A percentile compares a stretch with the other conserved stretches of the same genome.
phyloP scores from a whole-genome alignment of 2,888 invertebrate genomes.

The Sinohyriopsis cumingii region DNA sequence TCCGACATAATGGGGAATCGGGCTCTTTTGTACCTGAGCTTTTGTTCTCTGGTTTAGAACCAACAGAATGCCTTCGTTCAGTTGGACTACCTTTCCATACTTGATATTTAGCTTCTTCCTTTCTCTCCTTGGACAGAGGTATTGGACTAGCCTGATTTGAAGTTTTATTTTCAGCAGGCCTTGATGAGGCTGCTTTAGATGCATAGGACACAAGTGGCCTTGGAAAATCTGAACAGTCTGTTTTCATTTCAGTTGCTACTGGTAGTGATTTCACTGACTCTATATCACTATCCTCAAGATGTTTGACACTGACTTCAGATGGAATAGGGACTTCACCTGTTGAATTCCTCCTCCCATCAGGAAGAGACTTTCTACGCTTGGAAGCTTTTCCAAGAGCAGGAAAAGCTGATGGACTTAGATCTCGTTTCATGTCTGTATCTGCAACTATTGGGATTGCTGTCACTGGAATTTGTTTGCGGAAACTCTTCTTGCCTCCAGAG shows the following conservation, averaged over 20 bases:
- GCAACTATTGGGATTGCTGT: constrained; percentile 21
- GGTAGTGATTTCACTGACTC: constrained; percentile 67
- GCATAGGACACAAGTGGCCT: constrained; percentile 61
- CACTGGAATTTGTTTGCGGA: constrained; percentile 5
- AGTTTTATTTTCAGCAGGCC: constrained; percentile 25
- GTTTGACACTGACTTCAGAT: constrained; percentile 38
- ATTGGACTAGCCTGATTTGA: constrained; percentile 16
- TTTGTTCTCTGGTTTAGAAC: constrained; percentile 59
- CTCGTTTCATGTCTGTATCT: constrained; percentile 36
- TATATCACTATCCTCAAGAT: constrained; percentile 63
- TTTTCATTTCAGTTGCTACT: constrained; percentile 40
- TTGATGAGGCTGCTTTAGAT: constrained; percentile 58
- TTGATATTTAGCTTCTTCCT: constrained; percentile 16
- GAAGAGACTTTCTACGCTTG: constrained; percentile 34
- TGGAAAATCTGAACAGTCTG: constrained; percentile 31
- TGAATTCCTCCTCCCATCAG: constrained; percentile 56
- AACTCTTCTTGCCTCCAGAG: constrained; percentile 30
- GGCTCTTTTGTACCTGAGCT: constrained; percentile 18
- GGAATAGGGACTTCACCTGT: constrained; percentile 56
- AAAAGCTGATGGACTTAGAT: constrained; percentile 65
- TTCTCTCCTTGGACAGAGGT: constrained; percentile 17
- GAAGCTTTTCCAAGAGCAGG: constrained; percentile 50
- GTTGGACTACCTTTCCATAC: constrained; percentile 61
- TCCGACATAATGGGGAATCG: neutral
- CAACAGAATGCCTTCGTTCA: constrained; percentile 63